Percentiles rank a stretch among this genome's conserved stretches.
Evolutionary conservation across 2,888 invertebrate genomes (phyloP).

Genomic region (Rhagophthalmus giganteus): DNA sequence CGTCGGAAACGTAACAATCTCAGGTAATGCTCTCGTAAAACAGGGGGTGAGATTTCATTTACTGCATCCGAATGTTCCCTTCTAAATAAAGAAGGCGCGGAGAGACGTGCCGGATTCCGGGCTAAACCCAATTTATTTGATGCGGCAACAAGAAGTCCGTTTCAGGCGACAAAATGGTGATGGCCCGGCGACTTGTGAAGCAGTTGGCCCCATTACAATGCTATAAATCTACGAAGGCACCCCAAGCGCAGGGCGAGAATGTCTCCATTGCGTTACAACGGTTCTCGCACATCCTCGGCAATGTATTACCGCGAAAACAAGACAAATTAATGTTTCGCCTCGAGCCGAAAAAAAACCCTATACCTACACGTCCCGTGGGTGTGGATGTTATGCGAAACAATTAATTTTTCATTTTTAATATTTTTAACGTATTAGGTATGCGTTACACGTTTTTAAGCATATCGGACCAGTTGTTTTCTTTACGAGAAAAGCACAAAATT

Average conservation of each 20-base stretch:
- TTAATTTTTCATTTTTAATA: no score
- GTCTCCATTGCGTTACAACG: slow-evolving; percentile 46
- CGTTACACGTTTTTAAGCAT: no score
- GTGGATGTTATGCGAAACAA: no score
- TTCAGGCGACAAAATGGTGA: slow-evolving; percentile 62
- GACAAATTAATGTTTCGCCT: slow-evolving; percentile 46
- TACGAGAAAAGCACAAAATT: no score
- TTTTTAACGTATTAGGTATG: no score
- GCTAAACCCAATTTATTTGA: slow-evolving; percentile 55
- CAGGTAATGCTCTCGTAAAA: slow-evolving; percentile 56
- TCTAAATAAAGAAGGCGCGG: slow-evolving; percentile 42
- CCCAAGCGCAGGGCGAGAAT: slow-evolving; percentile 44
- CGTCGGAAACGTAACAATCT: slow-evolving; percentile 56
- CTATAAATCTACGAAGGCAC: slow-evolving; percentile 60
- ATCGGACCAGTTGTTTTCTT: no score
- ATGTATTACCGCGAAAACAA: slow-evolving; percentile 47
- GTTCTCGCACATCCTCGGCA: slow-evolving; percentile 47
- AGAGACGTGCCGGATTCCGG: slow-evolving; percentile 23
- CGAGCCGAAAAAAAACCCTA: slow-evolving; percentile 15
- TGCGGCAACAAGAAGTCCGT: slow-evolving; percentile 54
- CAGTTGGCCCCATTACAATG: slow-evolving; percentile 66
- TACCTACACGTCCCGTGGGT: neutral
- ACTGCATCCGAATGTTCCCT: slow-evolving; percentile 35
- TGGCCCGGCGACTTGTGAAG: slow-evolving; percentile 64
- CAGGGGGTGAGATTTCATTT: slow-evolving; percentile 49